Evolutionary conservation across 2,888 invertebrate species (phyloP).

Genomic region (Himalopsyche japonica): DNA sequence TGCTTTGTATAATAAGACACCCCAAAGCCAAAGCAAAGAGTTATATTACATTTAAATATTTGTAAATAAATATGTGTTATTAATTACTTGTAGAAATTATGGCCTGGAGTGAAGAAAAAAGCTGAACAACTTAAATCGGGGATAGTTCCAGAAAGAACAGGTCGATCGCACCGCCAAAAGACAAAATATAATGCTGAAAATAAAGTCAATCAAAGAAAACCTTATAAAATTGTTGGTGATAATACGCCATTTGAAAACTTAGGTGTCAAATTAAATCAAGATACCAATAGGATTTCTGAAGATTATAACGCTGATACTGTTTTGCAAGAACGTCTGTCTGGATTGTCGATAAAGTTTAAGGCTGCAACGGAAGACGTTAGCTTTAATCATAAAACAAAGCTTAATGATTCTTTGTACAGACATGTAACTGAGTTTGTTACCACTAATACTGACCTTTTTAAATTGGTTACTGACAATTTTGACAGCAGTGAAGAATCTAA

Average conservation of each 20-base stretch:
- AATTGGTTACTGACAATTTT: conserved; percentile 59
- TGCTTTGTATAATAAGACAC: too few species aligned
- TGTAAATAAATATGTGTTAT: neutral
- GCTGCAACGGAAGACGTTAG: too few species aligned
- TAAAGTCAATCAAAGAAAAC: neutral
- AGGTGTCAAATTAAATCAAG: too few species aligned
- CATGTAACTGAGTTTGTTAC: conserved; percentile 67
- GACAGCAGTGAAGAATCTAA: conserved; percentile 42
- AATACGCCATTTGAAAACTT: too few species aligned
- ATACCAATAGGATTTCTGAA: too few species aligned
- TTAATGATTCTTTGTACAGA: conserved; percentile 53
- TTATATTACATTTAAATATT: neutral
- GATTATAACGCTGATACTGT: too few species aligned
- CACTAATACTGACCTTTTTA: conserved; percentile 58
- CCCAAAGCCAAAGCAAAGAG: too few species aligned
- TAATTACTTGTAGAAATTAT: conserved; percentile 55
- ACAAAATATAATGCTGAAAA: neutral
- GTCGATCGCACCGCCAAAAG: conserved; percentile 37
- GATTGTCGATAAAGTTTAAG: too few species aligned
- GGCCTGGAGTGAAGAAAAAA: conserved; percentile 62
- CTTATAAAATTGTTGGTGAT: neutral
- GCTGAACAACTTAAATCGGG: conserved; percentile 53
- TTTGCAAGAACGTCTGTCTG: too few species aligned
- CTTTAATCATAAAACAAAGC: too few species aligned
- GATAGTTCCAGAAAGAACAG: conserved; percentile 44